phyloP scores from a whole-genome alignment of 2,797 vertebrate species.

The Etheostoma nigrum region DNA sequence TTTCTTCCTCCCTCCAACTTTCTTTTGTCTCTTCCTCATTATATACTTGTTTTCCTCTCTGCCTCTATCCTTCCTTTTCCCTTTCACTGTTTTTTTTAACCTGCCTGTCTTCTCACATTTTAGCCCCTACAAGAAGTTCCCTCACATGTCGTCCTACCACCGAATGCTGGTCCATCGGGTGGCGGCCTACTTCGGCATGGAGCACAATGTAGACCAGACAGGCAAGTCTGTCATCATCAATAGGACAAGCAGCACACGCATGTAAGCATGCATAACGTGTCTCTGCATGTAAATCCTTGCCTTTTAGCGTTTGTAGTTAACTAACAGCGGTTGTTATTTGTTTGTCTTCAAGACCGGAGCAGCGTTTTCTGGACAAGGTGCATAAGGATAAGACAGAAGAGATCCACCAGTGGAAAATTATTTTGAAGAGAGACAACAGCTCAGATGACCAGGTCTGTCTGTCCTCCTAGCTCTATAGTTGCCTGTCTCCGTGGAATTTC shows the following conservation, averaged over 20 bases:
- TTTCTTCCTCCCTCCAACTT: slow-evolving; percentile 3
- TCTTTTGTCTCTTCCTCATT: neutral
- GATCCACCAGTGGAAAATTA: slow-evolving; percentile 93
- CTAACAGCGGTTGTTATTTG: slow-evolving; percentile 13
- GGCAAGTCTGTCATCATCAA: slow-evolving; percentile 98
- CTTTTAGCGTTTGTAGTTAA: neutral
- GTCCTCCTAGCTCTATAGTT: slow-evolving; percentile 21
- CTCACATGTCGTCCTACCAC: slow-evolving; percentile 97
- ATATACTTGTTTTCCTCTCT: neutral
- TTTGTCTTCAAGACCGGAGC: slow-evolving; percentile 90
- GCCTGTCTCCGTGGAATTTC: slow-evolving; percentile 32
- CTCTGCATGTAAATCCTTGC: neutral
- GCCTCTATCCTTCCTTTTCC: neutral
- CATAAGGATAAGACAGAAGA: slow-evolving; percentile 94
- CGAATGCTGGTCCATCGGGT: slow-evolving; percentile 97
- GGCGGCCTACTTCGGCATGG: slow-evolving; percentile 97
- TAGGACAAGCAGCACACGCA: slow-evolving; percentile 94
- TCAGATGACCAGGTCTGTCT: slow-evolving; percentile 90
- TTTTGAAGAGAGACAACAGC: slow-evolving; percentile 96
- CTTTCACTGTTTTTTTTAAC: neutral
- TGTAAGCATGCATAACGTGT: slow-evolving; percentile 82
- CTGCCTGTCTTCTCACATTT: neutral
- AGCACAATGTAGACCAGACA: slow-evolving; percentile 98
- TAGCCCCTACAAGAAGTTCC: slow-evolving; percentile 97
- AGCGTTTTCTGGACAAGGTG: slow-evolving; percentile 93